Conservation (phyloP, 2,797 vertebrate genomes). For the Platalea minor region DNA sequence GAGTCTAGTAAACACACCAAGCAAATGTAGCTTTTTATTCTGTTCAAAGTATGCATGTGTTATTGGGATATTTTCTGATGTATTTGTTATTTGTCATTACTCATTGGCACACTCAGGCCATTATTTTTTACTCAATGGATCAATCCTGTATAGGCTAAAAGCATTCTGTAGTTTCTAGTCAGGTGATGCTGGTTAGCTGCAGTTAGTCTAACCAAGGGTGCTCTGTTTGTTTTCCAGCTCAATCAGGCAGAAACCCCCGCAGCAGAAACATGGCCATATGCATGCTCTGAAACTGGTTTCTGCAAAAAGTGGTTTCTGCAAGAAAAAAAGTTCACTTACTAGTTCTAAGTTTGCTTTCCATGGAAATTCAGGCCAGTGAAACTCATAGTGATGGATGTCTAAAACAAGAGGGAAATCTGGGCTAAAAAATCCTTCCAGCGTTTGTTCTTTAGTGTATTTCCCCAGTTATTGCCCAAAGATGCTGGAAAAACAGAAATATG, state of each 20-base stretch:
- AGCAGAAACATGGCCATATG: background rate
- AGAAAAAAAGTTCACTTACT: background rate
- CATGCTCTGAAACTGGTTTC: background rate
- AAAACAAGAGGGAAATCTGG: background rate
- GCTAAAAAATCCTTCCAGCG: background rate
- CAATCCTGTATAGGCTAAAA: background rate
- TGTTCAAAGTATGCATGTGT: background rate
- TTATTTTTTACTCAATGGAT: background rate
- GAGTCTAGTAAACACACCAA: background rate
- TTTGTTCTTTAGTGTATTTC: background rate
- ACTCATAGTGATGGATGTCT: background rate
- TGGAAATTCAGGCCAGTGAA: background rate
- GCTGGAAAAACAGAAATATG: background rate
- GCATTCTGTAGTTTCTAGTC: background rate
- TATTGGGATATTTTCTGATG: background rate
- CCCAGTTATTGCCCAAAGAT: background rate
- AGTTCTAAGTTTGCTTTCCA: background rate
- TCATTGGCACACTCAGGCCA: background rate
- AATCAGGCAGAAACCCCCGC: background rate
- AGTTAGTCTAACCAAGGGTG: background rate
- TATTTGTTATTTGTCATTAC: background rate
- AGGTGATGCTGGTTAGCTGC: background rate
- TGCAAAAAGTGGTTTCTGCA: background rate
- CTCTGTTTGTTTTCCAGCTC: background rate
- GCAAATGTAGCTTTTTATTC: background rate